Base-by-base conservation (phyloP, 2,113 vertebrate genomes). In the Bubo bubo region DNA sequence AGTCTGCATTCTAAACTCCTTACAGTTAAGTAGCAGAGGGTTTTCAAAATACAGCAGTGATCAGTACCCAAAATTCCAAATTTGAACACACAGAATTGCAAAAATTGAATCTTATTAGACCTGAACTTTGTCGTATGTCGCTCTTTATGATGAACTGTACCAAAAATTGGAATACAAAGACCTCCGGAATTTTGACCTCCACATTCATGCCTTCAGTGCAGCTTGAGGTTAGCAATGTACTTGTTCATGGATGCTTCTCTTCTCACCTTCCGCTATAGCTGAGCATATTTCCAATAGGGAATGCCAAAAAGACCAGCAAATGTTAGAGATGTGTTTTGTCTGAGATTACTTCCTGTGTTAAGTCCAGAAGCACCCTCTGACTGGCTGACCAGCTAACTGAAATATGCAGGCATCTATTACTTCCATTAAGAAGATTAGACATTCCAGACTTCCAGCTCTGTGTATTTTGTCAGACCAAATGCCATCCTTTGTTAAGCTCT, bases 401-500 rank as follows among this genome's bases (percentile, higher is more conserved):
- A 90, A 80, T 52, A 84, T 8, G 3, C 30, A 72, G 45, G 34
- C n/a, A 28, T 55, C 76, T 68, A 53, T 83, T 86, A 64, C 50
- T 94, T 77, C 45, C 60, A 75, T 90, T 53, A n/a, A 85, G 58
- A 86, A 88, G 30, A 85, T 79, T 67, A 94, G 60, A 79, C 32
- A 76, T 73, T 94, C 96, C 86, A 94, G 93, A 41, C 22, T 66
- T 64, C 90, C 34, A 83, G 39, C 7, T 80, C 39, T 59, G 41
- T 86, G 55, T 70, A 27, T 62, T 95, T 95, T 88, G 64, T 75
- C 82, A 93, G 72, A 86, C 28, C 11, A 94, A 95, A 96, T 96
- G 97, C 97, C 96, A 95, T 90, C 90, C 49, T 22, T 71, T 67
- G n/a, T 62, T 89, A 90, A 81, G 18, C 52, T 50, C 47, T 96